These are phyloP conservation scores for Lasiurus borealis DNA, from an alignment of 2,113 vertebrate genomes.

Conservation along the genomic window DNA sequence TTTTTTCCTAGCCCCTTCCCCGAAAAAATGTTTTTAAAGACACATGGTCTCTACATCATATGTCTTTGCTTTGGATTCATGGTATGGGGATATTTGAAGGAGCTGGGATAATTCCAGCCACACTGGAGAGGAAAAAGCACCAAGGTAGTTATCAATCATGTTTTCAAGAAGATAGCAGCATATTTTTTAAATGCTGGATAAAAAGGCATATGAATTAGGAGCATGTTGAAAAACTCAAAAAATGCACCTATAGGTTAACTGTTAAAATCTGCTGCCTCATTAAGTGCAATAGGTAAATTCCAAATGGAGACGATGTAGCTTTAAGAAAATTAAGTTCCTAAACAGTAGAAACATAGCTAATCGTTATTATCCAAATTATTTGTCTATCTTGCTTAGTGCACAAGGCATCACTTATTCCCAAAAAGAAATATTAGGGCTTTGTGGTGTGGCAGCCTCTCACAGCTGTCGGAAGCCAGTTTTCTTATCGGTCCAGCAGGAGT, in stretches of 20 bases:
- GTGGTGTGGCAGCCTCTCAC: neutral
- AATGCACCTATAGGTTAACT: neutral
- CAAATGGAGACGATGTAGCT: neutral
- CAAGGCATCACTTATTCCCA: conserved; percentile 14
- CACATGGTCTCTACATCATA: neutral
- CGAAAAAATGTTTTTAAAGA: neutral
- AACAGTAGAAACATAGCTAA: conserved; percentile 20
- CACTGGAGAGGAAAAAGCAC: neutral
- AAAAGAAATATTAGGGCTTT: conserved; percentile 58
- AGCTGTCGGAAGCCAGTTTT: conserved; percentile 50
- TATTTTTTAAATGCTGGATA: neutral
- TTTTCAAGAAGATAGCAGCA: neutral
- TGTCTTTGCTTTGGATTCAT: neutral
- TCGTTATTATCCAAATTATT: conserved; percentile 49
- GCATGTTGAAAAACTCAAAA: neutral
- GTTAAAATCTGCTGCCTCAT: neutral
- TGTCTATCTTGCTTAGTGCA: conserved; percentile 3
- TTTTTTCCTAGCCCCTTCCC: neutral
- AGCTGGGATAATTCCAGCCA: neutral
- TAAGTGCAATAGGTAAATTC: conserved; percentile 3
- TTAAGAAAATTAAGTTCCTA: conserved; percentile 48
- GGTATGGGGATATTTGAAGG: neutral
- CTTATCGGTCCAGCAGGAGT: conserved; percentile 69
- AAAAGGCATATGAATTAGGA: conserved; percentile 6
- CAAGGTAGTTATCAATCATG: neutral